Base-by-base conservation (phyloP, 2,888 invertebrate species). In the Drosophila pseudotalamancana region DNA sequence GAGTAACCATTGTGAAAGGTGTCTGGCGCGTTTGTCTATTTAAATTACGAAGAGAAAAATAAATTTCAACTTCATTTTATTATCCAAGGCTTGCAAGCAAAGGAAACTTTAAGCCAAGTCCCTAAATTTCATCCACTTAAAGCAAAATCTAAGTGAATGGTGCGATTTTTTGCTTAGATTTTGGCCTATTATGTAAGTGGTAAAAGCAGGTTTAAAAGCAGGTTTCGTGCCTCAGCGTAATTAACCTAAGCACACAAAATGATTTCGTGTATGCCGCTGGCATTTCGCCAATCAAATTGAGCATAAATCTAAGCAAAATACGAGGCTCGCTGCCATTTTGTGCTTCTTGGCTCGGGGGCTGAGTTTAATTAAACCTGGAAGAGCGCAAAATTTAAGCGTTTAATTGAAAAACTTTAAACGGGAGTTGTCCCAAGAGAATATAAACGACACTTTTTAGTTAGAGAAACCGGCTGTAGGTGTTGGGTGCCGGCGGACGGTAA, bases 321-420 rank as follows among this genome's bases (percentile, higher is more conserved):
- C 61, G 65, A 63, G 63, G 56, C 63, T 63, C 45, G 12, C 16
- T 45, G 57, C 34, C 43, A 63, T 46, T 59, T 60, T 5, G 51
- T 43, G 56, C 42, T 39, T 8, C 39, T 57, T 57, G 53, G 37
- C 50, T 66, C 59, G 42, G 12, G 42, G 48, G 65, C 45, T 14
- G 50, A 37, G 61, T 72, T 86, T 82, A 86, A 86, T 82, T 82
- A 82, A 79, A 75, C 69, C 61, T 62, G 69, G n/a, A 40, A 43
- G 56, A 64, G 40, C 57, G 63, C 48, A 54, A 53, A 82, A 85
- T 79, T 82, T 72, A 82, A 82, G 66, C 76, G 76, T 63, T 82
- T 78, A 82, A 79, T 82, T 78, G 76, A 82, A 85, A 85, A 85
- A 82, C 79, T 85, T 85, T 67, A 82, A 83, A 63, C 77, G 60